phyloP scores from a whole-genome alignment of 2,797 vertebrate genomes.

The Prunella strophiata region DNA sequence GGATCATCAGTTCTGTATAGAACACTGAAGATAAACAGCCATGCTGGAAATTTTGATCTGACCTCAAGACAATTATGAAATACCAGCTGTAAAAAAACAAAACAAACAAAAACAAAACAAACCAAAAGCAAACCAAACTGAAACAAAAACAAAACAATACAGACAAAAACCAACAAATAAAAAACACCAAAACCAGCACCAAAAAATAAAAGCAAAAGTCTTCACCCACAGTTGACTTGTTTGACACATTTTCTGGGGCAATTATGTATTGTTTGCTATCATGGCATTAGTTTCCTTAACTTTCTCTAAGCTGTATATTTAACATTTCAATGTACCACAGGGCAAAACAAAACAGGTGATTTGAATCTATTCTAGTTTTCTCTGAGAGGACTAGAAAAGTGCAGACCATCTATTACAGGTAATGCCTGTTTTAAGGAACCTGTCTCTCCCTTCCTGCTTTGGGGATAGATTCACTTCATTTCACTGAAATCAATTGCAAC shows the following conservation, averaged over 20 bases:
- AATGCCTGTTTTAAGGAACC: not conserved
- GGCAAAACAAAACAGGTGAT: not conserved
- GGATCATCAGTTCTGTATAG: not conserved
- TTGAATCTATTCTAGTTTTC: not conserved
- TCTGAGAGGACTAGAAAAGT: not conserved
- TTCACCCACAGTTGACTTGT: not conserved
- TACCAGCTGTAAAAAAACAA: fast-evolving
- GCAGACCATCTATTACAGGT: not conserved
- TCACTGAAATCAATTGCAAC: not conserved
- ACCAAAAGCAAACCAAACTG: no score
- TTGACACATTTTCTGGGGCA: not conserved
- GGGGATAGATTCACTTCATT: not conserved
- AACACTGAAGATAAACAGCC: not conserved
- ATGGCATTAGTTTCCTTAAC: not conserved
- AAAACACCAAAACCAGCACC: not conserved
- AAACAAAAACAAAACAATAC: not conserved
- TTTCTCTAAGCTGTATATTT: not conserved
- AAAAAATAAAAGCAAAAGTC: not conserved
- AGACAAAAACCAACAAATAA: no score
- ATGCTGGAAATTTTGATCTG: not conserved
- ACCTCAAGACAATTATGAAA: not conserved
- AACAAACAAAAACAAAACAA: not conserved
- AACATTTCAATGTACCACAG: not conserved
- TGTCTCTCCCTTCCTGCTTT: not conserved
- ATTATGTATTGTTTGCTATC: not conserved